Base-by-base conservation (phyloP, 2,797 vertebrate species). In the Lepus townsendii region DNA sequence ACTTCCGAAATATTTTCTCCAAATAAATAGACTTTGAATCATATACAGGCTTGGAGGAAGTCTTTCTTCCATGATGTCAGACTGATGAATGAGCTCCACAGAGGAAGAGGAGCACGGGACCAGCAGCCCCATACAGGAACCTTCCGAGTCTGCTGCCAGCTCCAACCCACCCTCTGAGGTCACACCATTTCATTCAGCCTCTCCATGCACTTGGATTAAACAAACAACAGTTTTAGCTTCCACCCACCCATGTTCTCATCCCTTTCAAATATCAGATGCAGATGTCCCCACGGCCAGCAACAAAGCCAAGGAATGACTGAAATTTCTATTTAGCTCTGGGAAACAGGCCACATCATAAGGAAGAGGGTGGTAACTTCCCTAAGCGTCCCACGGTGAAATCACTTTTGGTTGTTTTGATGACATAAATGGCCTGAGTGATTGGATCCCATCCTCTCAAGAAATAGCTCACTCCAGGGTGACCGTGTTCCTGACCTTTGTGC, bases 291-390 rank as follows among this genome's bases (percentile, higher is more conserved):
- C 3, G 63, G 76, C 57, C 52, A 79, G 83, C 52, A 84, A 50
- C 26, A 82, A 93, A 95, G 94, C 96, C 95, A 94, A 86, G 73
- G 63, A 82, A 97, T 97, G 97, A 97, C 94, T 69, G 96, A 96
- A 96, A 95, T 38, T 66, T 94, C 90, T 95, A 68, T 92, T 94
- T 62, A 96, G 76, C 63, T 95, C 72, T 26, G 80, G 2, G 2
- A 97, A 93, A 91, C 35, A 66, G 92, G 95, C 92, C 93, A 97
- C 79, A 14, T 79, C 78, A 91, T 94, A 88, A 97, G 83, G 47
- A 54, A 71, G n/a, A 91, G 93, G 84, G 93, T 95, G 80, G 82
- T 35, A 85, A 89, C 86, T 78, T 92, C 88, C 88, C 97, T 77
- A 68, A 96, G 79, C 54, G 65, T 94, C 82, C 88, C 84, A 32